Evolutionary conservation across 1,140 invertebrate species (phyloP).

Genomic region (Chironomus striatipennis): DNA sequence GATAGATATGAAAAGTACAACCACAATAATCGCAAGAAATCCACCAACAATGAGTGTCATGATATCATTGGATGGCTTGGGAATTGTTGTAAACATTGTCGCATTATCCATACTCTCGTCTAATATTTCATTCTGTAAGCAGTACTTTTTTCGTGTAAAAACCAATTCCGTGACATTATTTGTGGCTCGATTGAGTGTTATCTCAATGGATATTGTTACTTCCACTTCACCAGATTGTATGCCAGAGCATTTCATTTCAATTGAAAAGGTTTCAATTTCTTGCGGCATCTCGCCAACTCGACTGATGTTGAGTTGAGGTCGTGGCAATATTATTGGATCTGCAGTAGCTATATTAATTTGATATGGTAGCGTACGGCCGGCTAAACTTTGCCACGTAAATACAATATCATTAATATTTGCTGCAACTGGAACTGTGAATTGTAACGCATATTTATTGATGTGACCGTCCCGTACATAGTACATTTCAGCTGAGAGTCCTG

Average conservation of each 20-base stretch:
- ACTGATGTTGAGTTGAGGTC: conserved; percentile 73
- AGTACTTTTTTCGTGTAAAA: conserved; percentile 78
- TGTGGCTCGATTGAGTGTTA: conserved; percentile 59
- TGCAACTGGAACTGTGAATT: conserved; percentile 74
- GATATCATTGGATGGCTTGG: conserved; percentile 34
- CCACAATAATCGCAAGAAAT: conserved; percentile 34
- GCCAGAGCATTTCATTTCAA: conserved; percentile 74
- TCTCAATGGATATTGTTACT: conserved; percentile 72
- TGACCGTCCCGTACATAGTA: conserved; percentile 84
- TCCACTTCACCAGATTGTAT: conserved; percentile 71
- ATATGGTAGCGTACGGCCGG: conserved; percentile 62
- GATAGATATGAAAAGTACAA: conserved; percentile 33
- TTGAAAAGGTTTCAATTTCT: conserved; percentile 66
- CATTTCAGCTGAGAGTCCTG: conserved; percentile 76
- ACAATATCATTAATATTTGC: conserved; percentile 70
- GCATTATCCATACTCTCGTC: not conserved
- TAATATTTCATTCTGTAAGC: conserved; percentile 41
- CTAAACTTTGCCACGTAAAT: conserved; percentile 79
- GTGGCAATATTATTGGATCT: conserved; percentile 60
- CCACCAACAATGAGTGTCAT: conserved; percentile 37
- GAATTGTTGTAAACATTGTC: conserved; percentile 32
- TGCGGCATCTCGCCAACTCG: conserved; percentile 68
- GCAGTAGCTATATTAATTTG: conserved; percentile 66
- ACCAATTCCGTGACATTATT: conserved; percentile 65
- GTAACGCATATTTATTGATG: conserved; percentile 78